Evolutionary conservation across 1,140 invertebrate species (phyloP), one percentile per base, ranked within the genome.

Genomic region (Berghia stephanieae): DNA sequence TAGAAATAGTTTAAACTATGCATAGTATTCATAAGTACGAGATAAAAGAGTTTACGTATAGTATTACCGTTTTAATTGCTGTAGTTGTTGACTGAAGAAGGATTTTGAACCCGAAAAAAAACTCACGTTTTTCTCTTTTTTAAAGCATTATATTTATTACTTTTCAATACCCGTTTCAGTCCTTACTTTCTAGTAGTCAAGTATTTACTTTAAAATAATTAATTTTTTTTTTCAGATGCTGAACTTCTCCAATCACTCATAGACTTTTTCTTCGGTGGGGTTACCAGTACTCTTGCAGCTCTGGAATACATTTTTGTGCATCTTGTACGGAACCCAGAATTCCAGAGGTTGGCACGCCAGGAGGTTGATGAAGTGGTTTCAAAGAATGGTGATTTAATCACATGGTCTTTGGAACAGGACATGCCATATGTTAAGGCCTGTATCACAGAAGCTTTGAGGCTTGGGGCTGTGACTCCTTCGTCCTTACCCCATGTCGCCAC

Each of bases 211-310:
- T n/a, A n/a, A n/a, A n/a, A n/a, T n/a, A n/a, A n/a, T n/a, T n/a
- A n/a, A n/a, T n/a, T n/a, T 8, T 43, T 16, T 43, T 27, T 76
- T 57, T n/a, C 78, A 81, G 80, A 81, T 42, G 42, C 78, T n/a
- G 80, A 81, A 38, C 69, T 81, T n/a, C 66, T 79, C 3, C 80
- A 81, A 60, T 81, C 80, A n/a, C 13, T 79, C 13, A 66, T 81
- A 40, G 80, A 81, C 44, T 44, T 81, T 38, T 81, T 79, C 71
- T 77, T 77, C 63, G 80, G 80, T 6, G 80, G 80, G 4, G 71
- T 81, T 27, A 79, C 78, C 10, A 77, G 68, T 73, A 52, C 60
- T 0, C 43, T 81, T 27, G 79, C 80, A 13, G 78, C 71, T 38
- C 16, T 81, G 16, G 80, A 81, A 57, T 81, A 78, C 52, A 18